Percentiles rank a stretch among this genome's conserved stretches.
Conservation (phyloP, 2,113 vertebrate genomes). For the Synodontis membranacea region DNA sequence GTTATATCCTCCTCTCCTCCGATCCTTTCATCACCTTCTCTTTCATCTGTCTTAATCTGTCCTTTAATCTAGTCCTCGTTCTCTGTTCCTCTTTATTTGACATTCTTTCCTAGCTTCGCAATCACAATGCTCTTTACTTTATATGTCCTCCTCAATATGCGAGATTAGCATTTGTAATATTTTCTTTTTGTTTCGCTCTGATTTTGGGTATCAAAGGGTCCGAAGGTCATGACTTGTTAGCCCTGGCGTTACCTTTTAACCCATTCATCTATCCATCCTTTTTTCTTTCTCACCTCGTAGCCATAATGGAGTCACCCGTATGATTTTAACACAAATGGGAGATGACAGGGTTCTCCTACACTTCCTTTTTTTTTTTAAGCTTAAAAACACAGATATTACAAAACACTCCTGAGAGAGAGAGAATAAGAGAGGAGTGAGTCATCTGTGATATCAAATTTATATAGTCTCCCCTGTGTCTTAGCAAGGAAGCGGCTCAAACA, state of each 20-base stretch:
- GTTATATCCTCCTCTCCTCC: background rate
- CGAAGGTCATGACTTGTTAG: background rate
- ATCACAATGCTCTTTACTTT: background rate
- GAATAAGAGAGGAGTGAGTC: background rate
- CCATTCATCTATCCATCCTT: background rate
- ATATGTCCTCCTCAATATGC: background rate
- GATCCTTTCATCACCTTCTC: background rate
- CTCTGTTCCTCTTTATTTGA: conserved; percentile 11
- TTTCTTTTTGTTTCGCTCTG: background rate
- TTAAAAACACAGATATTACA: background rate
- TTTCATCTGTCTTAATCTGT: conserved; percentile 6
- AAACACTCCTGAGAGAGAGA: background rate
- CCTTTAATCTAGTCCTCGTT: conserved; percentile 21
- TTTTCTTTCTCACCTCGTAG: background rate
- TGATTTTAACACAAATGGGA: background rate
- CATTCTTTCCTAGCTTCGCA: background rate
- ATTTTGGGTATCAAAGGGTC: background rate
- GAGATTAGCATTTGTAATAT: background rate
- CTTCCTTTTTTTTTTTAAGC: background rate
- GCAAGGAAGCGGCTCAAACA: background rate
- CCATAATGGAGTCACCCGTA: background rate
- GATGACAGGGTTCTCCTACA: background rate
- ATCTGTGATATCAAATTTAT: conserved; percentile 9
- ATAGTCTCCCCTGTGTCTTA: conserved; percentile 17
- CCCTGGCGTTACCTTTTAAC: background rate